Evolutionary conservation across 2,113 vertebrate species (phyloP).

Genomic region (Rhabdornis inornatus): DNA sequence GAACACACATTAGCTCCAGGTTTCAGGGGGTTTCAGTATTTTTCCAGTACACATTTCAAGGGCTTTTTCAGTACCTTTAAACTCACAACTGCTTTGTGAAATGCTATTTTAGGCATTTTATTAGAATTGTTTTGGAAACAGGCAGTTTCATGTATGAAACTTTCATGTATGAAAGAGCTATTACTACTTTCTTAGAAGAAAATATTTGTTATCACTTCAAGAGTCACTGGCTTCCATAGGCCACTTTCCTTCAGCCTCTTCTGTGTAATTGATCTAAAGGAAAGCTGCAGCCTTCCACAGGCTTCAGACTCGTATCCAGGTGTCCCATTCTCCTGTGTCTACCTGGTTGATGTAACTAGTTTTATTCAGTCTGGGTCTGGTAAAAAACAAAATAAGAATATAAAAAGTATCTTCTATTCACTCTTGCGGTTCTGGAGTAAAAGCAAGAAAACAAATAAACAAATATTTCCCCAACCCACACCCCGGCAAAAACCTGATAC

Average conservation of each 20-base stretch:
- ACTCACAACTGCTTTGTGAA: not conserved
- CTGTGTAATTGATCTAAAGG: not conserved
- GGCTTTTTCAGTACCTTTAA: not conserved
- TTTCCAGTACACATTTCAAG: not conserved
- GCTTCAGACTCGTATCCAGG: not conserved
- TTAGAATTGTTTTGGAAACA: not conserved
- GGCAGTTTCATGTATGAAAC: not conserved
- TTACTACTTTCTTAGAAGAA: not conserved
- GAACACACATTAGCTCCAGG: not conserved
- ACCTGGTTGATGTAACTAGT: not conserved
- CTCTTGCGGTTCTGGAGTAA: not conserved
- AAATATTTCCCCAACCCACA: not conserved
- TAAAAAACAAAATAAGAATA: not conserved
- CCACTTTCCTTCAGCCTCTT: not conserved
- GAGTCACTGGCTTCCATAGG: not conserved
- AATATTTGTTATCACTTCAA: not conserved
- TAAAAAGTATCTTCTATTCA: not conserved
- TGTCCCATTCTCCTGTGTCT: not conserved
- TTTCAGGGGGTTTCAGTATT: not conserved
- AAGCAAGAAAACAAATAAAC: not conserved
- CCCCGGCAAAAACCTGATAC: not conserved
- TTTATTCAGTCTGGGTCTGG: not conserved
- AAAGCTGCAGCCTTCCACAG: not conserved
- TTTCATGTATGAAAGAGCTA: not conserved
- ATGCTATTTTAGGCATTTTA: not conserved